These are phyloP conservation scores for Diabrotica undecimpunctata DNA, from an alignment of 1,140 invertebrate species.

Conservation along the genomic window DNA sequence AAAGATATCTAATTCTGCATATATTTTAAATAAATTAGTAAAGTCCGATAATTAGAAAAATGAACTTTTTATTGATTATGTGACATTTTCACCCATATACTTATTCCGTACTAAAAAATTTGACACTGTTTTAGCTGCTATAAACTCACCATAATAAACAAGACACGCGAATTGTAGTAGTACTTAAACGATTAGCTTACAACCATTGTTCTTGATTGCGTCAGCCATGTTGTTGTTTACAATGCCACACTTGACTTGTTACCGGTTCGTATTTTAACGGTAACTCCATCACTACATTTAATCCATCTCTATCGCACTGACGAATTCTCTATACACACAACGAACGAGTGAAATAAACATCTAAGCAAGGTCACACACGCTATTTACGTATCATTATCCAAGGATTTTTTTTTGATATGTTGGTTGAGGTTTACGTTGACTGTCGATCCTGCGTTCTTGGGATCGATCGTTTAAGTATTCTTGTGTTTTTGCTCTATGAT, in stretches of 20 bases:
- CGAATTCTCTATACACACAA: background rate
- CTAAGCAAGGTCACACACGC: conserved; percentile 1
- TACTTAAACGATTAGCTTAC: background rate
- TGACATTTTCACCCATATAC: no score
- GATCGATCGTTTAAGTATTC: no score
- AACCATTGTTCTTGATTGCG: background rate
- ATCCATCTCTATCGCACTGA: background rate
- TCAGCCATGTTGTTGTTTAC: background rate
- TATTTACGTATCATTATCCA: conserved; percentile 1
- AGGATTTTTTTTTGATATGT: background rate
- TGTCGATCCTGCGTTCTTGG: background rate
- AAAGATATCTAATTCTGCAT: no score
- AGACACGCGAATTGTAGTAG: no score
- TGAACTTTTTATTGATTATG: no score
- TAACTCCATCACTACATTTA: background rate
- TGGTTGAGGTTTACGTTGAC: background rate
- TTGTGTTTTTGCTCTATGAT: no score
- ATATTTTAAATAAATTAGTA: no score
- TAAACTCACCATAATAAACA: no score
- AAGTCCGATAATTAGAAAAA: no score
- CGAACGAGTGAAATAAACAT: background rate
- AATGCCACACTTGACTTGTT: background rate
- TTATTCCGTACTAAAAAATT: no score
- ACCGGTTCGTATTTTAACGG: background rate
- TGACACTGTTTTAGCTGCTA: no score